Evolutionary conservation across 1,140 invertebrate genomes (phyloP), one percentile per base, ranked within the genome.

Genomic region (Cyclina sinensis): DNA sequence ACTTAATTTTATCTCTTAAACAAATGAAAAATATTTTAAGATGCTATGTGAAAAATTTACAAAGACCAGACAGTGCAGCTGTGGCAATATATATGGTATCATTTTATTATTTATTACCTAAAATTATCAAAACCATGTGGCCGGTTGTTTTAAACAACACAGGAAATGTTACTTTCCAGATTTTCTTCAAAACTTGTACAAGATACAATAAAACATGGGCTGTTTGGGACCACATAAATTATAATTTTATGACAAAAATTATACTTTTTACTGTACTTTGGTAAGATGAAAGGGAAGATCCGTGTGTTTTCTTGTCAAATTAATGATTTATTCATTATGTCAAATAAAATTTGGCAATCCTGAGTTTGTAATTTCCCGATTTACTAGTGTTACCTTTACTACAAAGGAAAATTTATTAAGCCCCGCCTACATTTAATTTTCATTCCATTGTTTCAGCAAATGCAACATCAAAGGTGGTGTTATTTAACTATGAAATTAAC

Each of bases 191-290:
- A 51, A 78, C 43, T 35, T 21, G 46, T 54, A 78, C 37, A 35
- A 78, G 30, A 24, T 51, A 82, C 37, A 73, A 73, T 84, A 83
- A 84, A 84, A 84, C 65, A 54, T 51, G 68, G 46, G 46, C 43
- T 21, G 35, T 39, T n/a, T 32, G 65, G n/a, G 39, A 73, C 65
- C 59, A 54, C 18, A 84, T 84, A 84, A 84, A 84, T 84, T 84
- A 84, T 84, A 84, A 84, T 73, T 84, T 84, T 84, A 84, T 84
- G 62, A 74, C 82, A 74, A 84, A 84, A 84, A 57, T 70, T 84
- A 54, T 65, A 84, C 62, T 73, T 84, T 84, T 73, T 46, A 84
- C 82, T 84, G 59, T 54, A 48, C 11, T 48, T 73, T 46, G 24
- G n/a, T 9, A 54, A 84, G 65, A 84, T 84, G 24, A 84, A 84